Evolutionary conservation across 1,140 invertebrate genomes (phyloP).

Genomic region (Drosophila mayri): DNA sequence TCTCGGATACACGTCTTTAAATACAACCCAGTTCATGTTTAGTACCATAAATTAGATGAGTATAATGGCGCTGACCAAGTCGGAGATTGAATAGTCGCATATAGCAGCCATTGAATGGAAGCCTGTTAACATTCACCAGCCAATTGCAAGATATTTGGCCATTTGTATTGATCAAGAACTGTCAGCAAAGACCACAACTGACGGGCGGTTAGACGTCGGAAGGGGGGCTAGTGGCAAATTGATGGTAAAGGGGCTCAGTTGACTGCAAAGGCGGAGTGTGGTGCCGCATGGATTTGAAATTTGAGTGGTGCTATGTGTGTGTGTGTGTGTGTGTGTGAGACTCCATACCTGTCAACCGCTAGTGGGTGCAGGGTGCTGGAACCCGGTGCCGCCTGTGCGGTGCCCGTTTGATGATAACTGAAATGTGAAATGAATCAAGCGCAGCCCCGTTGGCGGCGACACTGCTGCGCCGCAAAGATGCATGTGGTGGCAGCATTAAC

Average conservation of each 20-base stretch:
- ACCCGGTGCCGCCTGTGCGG: conserved; percentile 5
- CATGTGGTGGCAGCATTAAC: conserved; percentile 55
- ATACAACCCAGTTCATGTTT: background rate
- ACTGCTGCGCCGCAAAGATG: conserved; percentile 43
- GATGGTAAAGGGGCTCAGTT: conserved; percentile 57
- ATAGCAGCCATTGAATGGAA: conserved; percentile 14
- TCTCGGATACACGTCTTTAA: too few species aligned
- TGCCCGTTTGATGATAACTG: conserved; percentile 64
- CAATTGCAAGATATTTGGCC: conserved; percentile 46
- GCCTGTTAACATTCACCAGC: conserved; percentile 23
- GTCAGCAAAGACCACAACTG: conserved; percentile 38
- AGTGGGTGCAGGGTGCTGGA: conserved; percentile 1
- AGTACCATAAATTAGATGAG: conserved; percentile 13
- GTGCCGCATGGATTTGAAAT: conserved; percentile 42
- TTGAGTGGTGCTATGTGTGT: conserved; percentile 18
- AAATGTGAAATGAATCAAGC: conserved; percentile 60
- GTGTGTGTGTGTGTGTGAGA: background rate
- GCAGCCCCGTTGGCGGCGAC: conserved; percentile 39
- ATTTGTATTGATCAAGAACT: conserved; percentile 55
- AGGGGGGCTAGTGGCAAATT: conserved; percentile 34
- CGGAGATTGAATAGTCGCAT: conserved; percentile 6
- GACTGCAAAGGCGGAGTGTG: conserved; percentile 27
- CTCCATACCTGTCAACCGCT: conserved; percentile 7
- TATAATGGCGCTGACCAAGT: conserved; percentile 13
- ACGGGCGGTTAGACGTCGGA: conserved; percentile 3